Percentiles rank a stretch among this genome's conserved stretches.
Conservation (phyloP, 1,140 invertebrate genomes). For the Pseudomyrmex pallidus region DNA sequence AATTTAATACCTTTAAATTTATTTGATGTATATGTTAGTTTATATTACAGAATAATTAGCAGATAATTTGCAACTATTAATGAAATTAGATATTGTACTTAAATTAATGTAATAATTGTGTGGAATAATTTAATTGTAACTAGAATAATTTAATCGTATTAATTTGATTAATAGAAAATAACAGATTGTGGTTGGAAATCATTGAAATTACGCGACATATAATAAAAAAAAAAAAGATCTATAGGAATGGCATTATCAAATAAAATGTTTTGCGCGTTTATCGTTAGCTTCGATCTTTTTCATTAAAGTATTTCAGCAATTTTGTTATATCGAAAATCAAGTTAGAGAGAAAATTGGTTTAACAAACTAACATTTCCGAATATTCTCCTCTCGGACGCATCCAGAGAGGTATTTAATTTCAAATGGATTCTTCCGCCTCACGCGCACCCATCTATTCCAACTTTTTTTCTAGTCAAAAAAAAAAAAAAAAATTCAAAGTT, state of each 20-base stretch:
- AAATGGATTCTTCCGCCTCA: neutral
- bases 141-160: neutral
- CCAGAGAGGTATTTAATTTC: conserved; percentile 20
- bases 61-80: neutral
- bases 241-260: neutral
- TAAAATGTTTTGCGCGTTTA: conserved; percentile 10
- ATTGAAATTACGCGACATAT: neutral
- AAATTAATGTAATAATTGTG: conserved; percentile 4
- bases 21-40: neutral
- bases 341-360: neutral
- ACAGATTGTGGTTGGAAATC: neutral
- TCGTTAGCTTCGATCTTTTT: neutral
- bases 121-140: neutral
- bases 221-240: neutral
- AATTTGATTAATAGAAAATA: neutral
- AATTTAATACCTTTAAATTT: no score
- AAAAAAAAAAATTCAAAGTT: neutral
- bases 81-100: neutral
- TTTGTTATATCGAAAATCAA: conserved; percentile 14
- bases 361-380: conserved; percentile 21
- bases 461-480: conserved; percentile 14
- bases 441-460: neutral
- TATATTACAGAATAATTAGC: neutral
- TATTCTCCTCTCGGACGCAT: conserved; percentile 2
- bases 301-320: neutral